These are phyloP conservation scores for Craterocephalus amniculus DNA, from an alignment of 2,797 vertebrate genomes.

Conservation along the genomic window DNA sequence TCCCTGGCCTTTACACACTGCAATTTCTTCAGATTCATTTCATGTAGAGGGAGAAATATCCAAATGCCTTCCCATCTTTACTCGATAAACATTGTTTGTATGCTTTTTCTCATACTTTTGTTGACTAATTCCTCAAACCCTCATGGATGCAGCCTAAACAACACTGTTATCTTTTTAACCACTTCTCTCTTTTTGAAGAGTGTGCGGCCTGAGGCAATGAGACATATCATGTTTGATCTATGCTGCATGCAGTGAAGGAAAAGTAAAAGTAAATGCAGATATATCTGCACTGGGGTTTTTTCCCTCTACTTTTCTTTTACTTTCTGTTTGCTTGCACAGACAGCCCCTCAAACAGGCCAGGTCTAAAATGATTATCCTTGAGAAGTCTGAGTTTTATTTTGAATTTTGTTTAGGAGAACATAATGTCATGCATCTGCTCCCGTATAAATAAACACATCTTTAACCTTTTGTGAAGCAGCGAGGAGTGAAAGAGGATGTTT, in stretches of 20 bases:
- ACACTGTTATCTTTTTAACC: too few species aligned
- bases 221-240: not conserved
- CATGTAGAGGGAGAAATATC: too few species aligned
- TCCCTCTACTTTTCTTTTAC: not conserved
- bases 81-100: too few species aligned
- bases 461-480: not conserved
- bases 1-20: not conserved
- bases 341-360: not conserved
- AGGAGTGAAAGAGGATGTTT: conserved; percentile 1
- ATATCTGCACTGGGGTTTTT: not conserved
- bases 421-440: not conserved
- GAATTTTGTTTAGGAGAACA: not conserved
- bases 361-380: too few species aligned
- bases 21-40: too few species aligned
- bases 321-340: not conserved
- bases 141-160: too few species aligned
- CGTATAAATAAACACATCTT: not conserved
- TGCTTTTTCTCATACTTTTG: not conserved
- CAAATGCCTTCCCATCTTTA: too few species aligned
- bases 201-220: too few species aligned
- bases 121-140: not conserved
- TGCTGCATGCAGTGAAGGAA: not conserved
- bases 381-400: not conserved
- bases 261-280: not conserved
- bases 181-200: too few species aligned